Conservation (phyloP, 1,140 invertebrate genomes). For the Arion vulgaris region DNA sequence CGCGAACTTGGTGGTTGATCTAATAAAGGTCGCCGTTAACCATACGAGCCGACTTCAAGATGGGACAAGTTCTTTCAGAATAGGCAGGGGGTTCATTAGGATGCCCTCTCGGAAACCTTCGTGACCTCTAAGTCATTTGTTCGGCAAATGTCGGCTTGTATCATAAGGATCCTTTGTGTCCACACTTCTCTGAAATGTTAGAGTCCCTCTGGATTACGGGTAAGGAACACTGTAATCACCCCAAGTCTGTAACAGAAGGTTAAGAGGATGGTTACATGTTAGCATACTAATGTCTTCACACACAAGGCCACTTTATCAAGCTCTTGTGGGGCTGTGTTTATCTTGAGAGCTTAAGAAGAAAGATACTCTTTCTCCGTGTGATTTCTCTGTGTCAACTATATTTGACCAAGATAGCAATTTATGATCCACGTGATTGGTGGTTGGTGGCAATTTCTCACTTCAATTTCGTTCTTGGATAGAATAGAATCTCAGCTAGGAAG, state of each 20-base stretch:
- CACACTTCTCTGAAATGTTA: neutral
- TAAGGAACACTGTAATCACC: constrained; percentile 4
- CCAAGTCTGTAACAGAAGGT: neutral
- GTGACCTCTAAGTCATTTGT: neutral
- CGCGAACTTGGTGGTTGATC: neutral
- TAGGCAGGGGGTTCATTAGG: neutral
- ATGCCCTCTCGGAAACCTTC: constrained; percentile 5
- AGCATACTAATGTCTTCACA: neutral
- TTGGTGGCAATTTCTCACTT: neutral
- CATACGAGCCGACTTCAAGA: constrained; percentile 7
- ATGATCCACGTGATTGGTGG: neutral
- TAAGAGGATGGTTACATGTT: neutral
- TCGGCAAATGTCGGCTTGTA: constrained; percentile 7
- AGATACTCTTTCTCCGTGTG: neutral
- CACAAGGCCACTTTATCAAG: neutral
- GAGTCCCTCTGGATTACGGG: neutral
- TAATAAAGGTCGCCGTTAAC: neutral
- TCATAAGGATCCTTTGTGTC: constrained; percentile 5
- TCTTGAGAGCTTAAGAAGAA: constrained; percentile 3
- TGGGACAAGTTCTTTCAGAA: neutral
- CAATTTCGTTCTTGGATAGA: neutral
- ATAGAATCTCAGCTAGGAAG: neutral
- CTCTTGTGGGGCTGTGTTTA: neutral
- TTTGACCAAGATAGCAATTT: constrained; percentile 10
- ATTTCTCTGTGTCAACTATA: neutral